A percentile compares a stretch with the other conserved stretches of the same genome.
phyloP scores from a whole-genome alignment of 1,140 invertebrate genomes.

The Tetramorium simillimum region DNA sequence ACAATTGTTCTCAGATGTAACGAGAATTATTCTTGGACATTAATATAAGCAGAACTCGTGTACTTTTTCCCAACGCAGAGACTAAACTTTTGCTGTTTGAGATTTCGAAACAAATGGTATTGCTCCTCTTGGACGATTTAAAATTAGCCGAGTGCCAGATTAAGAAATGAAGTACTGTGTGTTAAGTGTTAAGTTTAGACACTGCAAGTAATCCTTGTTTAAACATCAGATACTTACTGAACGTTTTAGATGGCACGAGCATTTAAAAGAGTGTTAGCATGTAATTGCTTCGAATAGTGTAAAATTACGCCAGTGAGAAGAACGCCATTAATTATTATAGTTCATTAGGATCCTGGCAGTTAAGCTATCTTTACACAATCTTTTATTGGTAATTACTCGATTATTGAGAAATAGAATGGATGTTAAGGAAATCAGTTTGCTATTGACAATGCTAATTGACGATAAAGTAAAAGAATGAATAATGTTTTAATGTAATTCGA shows the following conservation, averaged over 20 bases:
- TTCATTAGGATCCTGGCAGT: background rate
- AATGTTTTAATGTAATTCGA: background rate
- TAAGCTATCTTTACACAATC: background rate
- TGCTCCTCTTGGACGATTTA: background rate
- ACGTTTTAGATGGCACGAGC: background rate
- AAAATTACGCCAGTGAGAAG: background rate
- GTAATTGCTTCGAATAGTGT: conserved; percentile 3
- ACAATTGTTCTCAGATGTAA: background rate
- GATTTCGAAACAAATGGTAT: background rate
- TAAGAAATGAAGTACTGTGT: background rate
- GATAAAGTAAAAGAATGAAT: conserved; percentile 4
- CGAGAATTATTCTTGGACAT: background rate
- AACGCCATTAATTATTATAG: background rate
- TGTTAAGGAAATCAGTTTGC: background rate
- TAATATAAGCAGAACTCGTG: background rate
- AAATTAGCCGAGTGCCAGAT: background rate
- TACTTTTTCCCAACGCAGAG: background rate
- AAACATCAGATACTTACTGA: background rate
- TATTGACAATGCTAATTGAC: background rate
- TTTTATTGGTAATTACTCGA: background rate
- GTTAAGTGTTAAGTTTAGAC: background rate
- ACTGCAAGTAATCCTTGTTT: conserved; percentile 6
- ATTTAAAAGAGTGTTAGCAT: background rate
- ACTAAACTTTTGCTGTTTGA: background rate
- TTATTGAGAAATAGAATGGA: background rate